Base-by-base conservation (phyloP, 2,888 invertebrate species). In the Pyrrhopygopsis socrates region DNA sequence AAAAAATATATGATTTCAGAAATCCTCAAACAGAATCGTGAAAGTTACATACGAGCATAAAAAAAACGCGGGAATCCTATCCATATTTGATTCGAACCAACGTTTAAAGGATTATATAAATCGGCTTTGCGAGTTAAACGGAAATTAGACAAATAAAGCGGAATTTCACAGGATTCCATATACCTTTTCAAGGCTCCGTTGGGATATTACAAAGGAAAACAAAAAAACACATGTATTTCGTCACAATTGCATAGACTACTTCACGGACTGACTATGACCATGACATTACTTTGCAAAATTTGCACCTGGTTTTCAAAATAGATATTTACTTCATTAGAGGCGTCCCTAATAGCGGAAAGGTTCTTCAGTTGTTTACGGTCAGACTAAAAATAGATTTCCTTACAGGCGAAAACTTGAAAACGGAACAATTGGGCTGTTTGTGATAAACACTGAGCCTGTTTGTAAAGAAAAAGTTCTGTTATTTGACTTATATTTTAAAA, bases 301-400 rank as follows among this genome's bases (percentile, higher is more conserved):
- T 45, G 18, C 60, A 63, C 20, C 63, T 68, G 24, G n/a, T 41
- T 68, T 34, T 74, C 84, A 88, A 89, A 84, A 89, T 86, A 87
- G 86, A 80, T 94, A 95, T 95, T 95, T 94, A 90, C 94, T 84
- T 89, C 93, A 91, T 90, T 89, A 68, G 63, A 20, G 29, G 63
- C 27, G 20, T 27, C n/a, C n/a, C 34, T 8, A 63, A 63, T 63
- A 30, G 30, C 63, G 30, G n/a, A 9, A 29, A 6, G 20, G 24
- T 63, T 30, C 29, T 20, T 63, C 60, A 13, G 30, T 18, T 30
- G 63, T 63, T 30, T 30, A 30, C 63, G 6, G 5, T 6, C 29
- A 9, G 30, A 11, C 60, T 27, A 60, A 27, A 27, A 58, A 58
- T 58, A 24, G 13, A 24, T 54, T 58, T 18, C 18, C 24, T 24